phyloP scores from a whole-genome alignment of 2,113 vertebrate species.

The Sapajus apella region DNA sequence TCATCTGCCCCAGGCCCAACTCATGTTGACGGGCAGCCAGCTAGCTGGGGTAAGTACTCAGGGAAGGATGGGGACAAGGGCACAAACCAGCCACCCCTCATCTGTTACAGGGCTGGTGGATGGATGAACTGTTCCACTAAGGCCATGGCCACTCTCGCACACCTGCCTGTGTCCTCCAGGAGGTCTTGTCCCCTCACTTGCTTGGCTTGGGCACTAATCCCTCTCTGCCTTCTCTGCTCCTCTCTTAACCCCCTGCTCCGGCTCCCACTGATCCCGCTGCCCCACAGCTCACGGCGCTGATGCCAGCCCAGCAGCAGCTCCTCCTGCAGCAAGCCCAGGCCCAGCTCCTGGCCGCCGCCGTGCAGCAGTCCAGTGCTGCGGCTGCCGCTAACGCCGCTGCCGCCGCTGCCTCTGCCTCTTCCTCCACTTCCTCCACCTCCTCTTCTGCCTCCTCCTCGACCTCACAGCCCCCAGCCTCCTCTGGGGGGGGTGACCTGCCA shows the following conservation, averaged over 20 bases:
- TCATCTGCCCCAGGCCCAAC: slow-evolving; percentile 92
- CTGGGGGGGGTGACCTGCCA: slow-evolving; percentile 74
- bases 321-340: slow-evolving; percentile 94
- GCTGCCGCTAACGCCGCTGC: slow-evolving; percentile 85
- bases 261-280: not conserved
- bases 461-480: slow-evolving; percentile 81
- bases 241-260: not conserved
- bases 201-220: slow-evolving; percentile 64
- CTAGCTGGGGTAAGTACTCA: slow-evolving; percentile 90
- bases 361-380: slow-evolving; percentile 91
- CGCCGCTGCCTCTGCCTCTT: slow-evolving; percentile 86
- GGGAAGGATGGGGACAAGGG: fast-evolving
- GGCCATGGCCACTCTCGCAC: not conserved
- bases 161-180: not conserved
- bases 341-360: slow-evolving; percentile 93
- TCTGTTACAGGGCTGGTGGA: not conserved
- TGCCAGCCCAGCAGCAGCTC: slow-evolving; percentile 94
- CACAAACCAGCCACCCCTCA: not conserved
- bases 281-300: slow-evolving; percentile 90
- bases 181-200: not conserved
- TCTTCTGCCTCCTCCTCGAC: slow-evolving; percentile 86
- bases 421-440: slow-evolving; percentile 86
- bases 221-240: slow-evolving; percentile 62
- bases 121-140: not conserved
- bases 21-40: slow-evolving; percentile 94